phyloP scores from a whole-genome alignment of 35 echinoderm and acorn worm species.

The Diadema setosum region DNA sequence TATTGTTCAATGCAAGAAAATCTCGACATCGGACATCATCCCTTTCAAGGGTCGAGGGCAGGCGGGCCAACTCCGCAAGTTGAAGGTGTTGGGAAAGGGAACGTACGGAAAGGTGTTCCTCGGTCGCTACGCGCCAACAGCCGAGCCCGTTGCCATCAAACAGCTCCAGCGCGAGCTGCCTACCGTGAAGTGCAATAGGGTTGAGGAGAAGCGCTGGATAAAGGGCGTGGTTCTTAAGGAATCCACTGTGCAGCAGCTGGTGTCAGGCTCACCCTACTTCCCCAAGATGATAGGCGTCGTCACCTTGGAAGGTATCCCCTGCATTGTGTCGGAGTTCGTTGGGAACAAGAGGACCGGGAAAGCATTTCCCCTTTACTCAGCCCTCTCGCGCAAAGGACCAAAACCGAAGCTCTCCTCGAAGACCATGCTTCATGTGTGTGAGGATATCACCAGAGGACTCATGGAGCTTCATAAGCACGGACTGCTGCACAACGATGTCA shows the following conservation, averaged over 20 bases:
- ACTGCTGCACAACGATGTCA: slow-evolving; percentile 20
- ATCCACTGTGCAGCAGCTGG: not conserved
- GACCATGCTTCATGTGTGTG: not conserved
- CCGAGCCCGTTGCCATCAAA: not conserved
- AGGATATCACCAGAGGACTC: not conserved
- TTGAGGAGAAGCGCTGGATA: not conserved
- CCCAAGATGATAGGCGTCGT: not conserved
- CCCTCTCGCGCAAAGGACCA: not conserved
- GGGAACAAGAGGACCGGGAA: not conserved
- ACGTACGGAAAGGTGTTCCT: not conserved
- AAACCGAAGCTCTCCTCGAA: not conserved
- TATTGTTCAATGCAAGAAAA: not conserved
- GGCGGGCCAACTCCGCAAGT: not conserved
- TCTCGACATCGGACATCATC: not conserved
- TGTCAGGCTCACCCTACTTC: not conserved
- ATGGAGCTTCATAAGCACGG: not conserved
- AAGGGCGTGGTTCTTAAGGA: not conserved
- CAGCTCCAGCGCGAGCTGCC: not conserved
- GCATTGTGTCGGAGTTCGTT: not conserved
- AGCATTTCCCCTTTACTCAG: not conserved
- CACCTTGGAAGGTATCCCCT: not conserved
- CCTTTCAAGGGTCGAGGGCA: not conserved
- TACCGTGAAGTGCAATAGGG: not conserved
- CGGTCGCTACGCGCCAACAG: not conserved
- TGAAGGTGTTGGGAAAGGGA: not conserved